phyloP scores from a whole-genome alignment of 1,140 invertebrate genomes.

The Oncopeltus fasciatus region DNA sequence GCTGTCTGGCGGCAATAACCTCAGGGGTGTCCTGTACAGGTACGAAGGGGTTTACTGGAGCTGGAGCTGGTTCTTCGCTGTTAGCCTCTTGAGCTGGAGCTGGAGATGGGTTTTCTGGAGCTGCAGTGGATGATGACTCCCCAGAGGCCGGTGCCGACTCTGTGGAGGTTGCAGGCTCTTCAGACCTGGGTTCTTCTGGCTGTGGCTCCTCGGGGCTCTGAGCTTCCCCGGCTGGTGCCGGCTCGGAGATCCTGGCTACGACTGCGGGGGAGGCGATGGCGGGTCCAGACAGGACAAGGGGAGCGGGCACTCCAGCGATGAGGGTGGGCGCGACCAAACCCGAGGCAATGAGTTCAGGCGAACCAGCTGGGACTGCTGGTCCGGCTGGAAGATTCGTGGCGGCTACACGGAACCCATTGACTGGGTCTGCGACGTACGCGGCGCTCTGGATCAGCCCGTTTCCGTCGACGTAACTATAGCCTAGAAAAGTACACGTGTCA shows the following conservation, averaged over 20 bases:
- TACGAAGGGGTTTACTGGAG: not conserved
- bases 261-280: not conserved
- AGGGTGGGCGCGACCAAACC: constrained; percentile 19
- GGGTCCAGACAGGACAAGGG: not conserved
- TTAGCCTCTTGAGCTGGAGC: not conserved
- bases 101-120: not conserved
- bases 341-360: not conserved
- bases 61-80: not conserved
- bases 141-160: not conserved
- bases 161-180: not conserved
- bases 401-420: constrained; percentile 44
- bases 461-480: constrained; percentile 48
- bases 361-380: constrained; percentile 6
- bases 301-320: constrained; percentile 12
- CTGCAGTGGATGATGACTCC: not conserved
- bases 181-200: not conserved
- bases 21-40: constrained; percentile 20
- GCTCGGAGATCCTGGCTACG: not conserved
- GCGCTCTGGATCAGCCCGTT: constrained; percentile 45
- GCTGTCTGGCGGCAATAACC: constrained; percentile 42
- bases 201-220: not conserved
- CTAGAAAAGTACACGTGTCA: too few relatives aligned
- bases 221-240: not conserved
- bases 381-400: constrained; percentile 40
- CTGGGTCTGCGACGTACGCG: constrained; percentile 38